A percentile compares a stretch with the other conserved stretches of the same genome.
phyloP scores from a whole-genome alignment of 1,140 invertebrate species.

The Euwallacea similis region DNA sequence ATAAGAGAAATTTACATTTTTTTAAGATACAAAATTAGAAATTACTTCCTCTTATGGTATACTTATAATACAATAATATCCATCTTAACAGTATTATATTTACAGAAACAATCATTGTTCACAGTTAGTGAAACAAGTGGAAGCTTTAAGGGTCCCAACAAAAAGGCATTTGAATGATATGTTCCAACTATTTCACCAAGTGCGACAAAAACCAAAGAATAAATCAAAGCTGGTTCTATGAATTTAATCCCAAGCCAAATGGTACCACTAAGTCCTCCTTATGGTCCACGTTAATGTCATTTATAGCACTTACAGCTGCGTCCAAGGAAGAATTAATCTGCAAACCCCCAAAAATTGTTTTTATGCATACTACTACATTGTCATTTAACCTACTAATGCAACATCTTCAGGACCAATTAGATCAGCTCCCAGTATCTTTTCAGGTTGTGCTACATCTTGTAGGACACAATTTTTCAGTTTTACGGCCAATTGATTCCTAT shows the following conservation, averaged over 20 bases:
- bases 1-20: neutral
- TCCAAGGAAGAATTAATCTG: slow-evolving; percentile 68
- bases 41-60: neutral
- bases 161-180: too few species aligned
- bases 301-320: slow-evolving; percentile 68
- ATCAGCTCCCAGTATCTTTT: slow-evolving; percentile 59
- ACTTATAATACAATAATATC: too few species aligned
- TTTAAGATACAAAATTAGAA: neutral
- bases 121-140: too few species aligned
- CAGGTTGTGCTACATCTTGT: slow-evolving; percentile 63
- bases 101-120: too few species aligned
- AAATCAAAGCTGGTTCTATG: neutral
- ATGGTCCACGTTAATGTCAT: slow-evolving; percentile 75
- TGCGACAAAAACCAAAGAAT: too few species aligned
- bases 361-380: slow-evolving; percentile 5
- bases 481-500: slow-evolving; percentile 53
- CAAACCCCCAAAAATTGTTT: slow-evolving; percentile 23
- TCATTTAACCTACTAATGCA: slow-evolving; percentile 57
- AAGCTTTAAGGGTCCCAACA: too few species aligned
- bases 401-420: slow-evolving; percentile 59
- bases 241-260: slow-evolving; percentile 57
- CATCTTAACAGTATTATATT: too few species aligned
- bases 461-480: slow-evolving; percentile 55
- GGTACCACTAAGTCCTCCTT: slow-evolving; percentile 81
- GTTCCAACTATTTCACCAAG: too few species aligned